A percentile compares a stretch with the other conserved stretches of the same genome.
Conservation (phyloP, 2,797 vertebrate species). For the Natrix natrix region DNA sequence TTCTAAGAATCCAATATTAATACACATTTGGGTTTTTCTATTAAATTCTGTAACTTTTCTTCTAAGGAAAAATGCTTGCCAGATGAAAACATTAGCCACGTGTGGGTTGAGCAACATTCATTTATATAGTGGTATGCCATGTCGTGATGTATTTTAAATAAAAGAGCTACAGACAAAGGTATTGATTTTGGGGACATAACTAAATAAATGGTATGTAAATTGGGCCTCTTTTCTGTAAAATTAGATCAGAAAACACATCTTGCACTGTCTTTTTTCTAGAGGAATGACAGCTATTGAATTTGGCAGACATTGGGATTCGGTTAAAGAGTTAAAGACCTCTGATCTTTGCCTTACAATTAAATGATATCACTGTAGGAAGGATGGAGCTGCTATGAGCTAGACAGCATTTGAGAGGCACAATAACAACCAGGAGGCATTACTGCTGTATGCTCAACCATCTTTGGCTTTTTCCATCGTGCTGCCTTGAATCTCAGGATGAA, state of each 20-base stretch:
- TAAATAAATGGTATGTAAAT: conserved; percentile 99
- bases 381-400: conserved; percentile 63
- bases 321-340: conserved; percentile 99
- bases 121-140: conserved; percentile 92
- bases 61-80: conserved; percentile 76
- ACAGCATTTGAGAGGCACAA: conserved; percentile 59
- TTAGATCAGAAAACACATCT: conserved; percentile 98
- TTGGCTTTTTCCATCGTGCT: neutral
- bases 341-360: conserved; percentile 85
- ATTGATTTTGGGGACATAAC: conserved; percentile 97
- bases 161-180: conserved; percentile 95
- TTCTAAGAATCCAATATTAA: conserved; percentile 82
- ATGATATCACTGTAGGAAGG: conserved; percentile 74
- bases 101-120: conserved; percentile 88
- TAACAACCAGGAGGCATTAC: conserved; percentile 60
- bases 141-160: conserved; percentile 98
- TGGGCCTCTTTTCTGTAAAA: conserved; percentile 92
- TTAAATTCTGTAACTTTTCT: conserved; percentile 85
- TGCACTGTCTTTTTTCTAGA: conserved; percentile 85
- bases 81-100: conserved; percentile 94
- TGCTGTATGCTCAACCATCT: conserved; percentile 36
- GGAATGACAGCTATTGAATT: conserved; percentile 98
- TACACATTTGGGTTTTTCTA: conserved; percentile 89
- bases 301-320: conserved; percentile 96
- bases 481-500: neutral